phyloP scores from a whole-genome alignment of 2,888 invertebrate genomes.

The Nyleta sp. region DNA sequence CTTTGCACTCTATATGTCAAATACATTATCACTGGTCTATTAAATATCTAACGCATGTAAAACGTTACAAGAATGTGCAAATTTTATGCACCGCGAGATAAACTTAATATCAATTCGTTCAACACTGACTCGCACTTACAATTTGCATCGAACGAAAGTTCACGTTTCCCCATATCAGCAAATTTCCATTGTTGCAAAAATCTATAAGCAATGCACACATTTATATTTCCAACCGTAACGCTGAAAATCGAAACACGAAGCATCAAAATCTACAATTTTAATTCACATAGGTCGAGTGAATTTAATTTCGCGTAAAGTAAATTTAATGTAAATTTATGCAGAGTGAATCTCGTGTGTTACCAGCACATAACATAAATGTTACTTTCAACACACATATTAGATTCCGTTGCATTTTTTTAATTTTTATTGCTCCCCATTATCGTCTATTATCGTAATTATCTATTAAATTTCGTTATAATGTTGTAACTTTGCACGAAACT shows the following conservation, averaged over 20 bases:
- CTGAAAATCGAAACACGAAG: constrained; percentile 5
- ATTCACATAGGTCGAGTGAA: constrained; percentile 29
- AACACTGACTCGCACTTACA: constrained; percentile 10
- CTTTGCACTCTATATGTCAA: too few species aligned
- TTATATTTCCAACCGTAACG: not conserved
- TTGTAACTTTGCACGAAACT: too few species aligned
- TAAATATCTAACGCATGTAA: constrained; percentile 20
- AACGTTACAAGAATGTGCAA: constrained; percentile 13
- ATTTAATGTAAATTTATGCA: constrained; percentile 44
- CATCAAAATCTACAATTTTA: constrained; percentile 38
- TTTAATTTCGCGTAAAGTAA: constrained; percentile 36
- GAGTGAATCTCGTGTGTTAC: constrained; percentile 32
- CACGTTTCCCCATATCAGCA: not conserved
- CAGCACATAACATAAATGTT: constrained; percentile 24
- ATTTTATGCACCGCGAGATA: constrained; percentile 23
- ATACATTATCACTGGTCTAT: constrained; percentile 22
- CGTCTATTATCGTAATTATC: too few species aligned
- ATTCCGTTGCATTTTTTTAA: too few species aligned
- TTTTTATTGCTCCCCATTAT: too few species aligned
- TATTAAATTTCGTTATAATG: too few species aligned
- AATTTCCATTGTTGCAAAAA: not conserved
- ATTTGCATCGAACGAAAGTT: constrained; percentile 17
- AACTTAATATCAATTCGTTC: too few species aligned
- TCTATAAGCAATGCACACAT: not conserved
- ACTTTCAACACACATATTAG: constrained; percentile 32